These are phyloP conservation scores for Ommatoiulus sabulosus DNA, from an alignment of 2,888 invertebrate species.

Conservation along the genomic window DNA sequence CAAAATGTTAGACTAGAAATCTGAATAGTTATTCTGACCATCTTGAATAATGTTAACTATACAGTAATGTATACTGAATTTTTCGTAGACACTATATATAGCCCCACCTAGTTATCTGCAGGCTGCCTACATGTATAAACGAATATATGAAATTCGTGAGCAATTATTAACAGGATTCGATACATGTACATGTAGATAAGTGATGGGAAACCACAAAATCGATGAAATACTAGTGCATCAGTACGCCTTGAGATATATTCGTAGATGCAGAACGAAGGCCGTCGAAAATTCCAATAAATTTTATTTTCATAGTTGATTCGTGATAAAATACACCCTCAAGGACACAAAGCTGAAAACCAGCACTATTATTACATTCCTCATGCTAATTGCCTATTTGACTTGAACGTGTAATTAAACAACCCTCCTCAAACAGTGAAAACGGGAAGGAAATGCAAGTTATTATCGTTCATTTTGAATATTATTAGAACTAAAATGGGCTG, in stretches of 20 bases:
- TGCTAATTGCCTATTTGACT: background rate
- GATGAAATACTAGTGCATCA: background rate
- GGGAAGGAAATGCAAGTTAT: conserved; percentile 26
- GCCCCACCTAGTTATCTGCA: background rate
- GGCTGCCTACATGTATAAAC: background rate
- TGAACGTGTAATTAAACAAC: background rate
- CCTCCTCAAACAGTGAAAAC: background rate
- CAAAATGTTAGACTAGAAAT: no score
- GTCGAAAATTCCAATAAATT: background rate
- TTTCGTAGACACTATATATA: no score
- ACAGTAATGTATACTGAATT: no score
- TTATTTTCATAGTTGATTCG: background rate
- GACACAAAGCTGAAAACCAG: background rate
- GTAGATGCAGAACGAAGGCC: background rate
- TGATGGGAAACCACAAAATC: background rate
- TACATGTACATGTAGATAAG: background rate
- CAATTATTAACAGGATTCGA: background rate
- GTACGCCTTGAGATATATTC: background rate
- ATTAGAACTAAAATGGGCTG: background rate
- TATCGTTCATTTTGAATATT: background rate
- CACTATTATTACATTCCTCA: background rate
- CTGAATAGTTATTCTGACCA: no score
- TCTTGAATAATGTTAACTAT: background rate
- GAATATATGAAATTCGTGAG: background rate
- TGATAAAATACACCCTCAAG: conserved; percentile 10